Base-by-base conservation (phyloP, 2,113 vertebrate genomes). In the Felis chaus region DNA sequence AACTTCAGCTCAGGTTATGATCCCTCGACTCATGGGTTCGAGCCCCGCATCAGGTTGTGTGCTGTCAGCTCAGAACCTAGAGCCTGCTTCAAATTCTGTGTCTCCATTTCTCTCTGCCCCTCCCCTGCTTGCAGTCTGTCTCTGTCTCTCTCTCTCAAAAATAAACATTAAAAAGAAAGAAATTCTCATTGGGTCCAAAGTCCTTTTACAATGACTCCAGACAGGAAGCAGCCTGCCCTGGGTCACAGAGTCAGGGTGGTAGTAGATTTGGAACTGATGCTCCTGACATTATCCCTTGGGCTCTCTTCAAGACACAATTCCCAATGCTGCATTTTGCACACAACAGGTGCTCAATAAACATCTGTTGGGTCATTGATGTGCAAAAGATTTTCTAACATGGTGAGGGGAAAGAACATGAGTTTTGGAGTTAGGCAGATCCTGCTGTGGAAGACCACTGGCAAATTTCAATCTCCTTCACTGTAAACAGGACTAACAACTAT, bases 161-260 rank as follows among this genome's bases (percentile, higher is more conserved):
- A 19, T 57, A 57, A 21, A 57, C 55, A 57, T 57, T 7, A 57
- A 57, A 57, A 57, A 57, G 19, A 19, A 84, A 69, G 27, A 94
- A 88, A 95, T 96, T n/a, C 41, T 92, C 55, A 86, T 18, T 89
- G 61, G 27, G 29, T 96, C 96, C 80, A 89, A 92, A 79, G 41
- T 94, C 57, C 78, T 95, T 89, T 96, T 69, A 91, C 14, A 85
- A 29, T 93, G 45, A 95, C 14, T 4, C 13, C 33, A 91, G 80
- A 84, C 3, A 96, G 45, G 85, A 93, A 91, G 33, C n/a, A 55
- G 39, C 55, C 33, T 79, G 33, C 41, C 29, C 57, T 76, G 29
- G 55, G 61, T 81, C 88, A 96, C 36, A 69, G 65, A 65, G 41
- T 71, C 50, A 79, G 29, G n/a, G 50, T 79, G 41, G 45, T 85